These are phyloP conservation scores for Macrobrachium nipponense DNA, from an alignment of 1,140 invertebrate species.

Conservation along the genomic window DNA sequence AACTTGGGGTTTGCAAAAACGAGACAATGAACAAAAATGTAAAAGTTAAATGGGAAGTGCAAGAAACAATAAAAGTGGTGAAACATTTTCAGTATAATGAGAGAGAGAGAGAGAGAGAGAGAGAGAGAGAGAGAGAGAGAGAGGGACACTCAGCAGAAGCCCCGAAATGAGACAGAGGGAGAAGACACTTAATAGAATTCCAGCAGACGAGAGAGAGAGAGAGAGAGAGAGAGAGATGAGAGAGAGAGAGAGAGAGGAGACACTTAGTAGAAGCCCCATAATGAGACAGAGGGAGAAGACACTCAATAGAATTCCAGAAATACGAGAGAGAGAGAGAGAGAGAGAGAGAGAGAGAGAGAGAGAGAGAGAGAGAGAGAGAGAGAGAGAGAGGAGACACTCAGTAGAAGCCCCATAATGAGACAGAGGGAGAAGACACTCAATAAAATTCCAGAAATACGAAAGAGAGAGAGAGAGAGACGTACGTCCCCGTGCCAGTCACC, in stretches of 20 bases:
- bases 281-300: neutral
- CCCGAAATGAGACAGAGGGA: neutral
- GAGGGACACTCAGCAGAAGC: too few species aligned
- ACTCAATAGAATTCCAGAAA: neutral
- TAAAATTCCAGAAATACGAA: too few species aligned
- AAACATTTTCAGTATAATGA: neutral
- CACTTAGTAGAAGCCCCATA: neutral
- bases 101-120: constrained; percentile 3
- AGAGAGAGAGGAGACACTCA: neutral
- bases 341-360: neutral
- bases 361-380: neutral
- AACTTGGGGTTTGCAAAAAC: neutral
- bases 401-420: neutral
- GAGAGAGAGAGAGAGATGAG: neutral
- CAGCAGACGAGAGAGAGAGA: neutral
- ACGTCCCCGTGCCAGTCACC: too few species aligned
- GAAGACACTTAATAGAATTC: neutral
- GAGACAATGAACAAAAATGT: neutral
- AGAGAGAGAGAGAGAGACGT: neutral
- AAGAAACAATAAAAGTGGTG: neutral
- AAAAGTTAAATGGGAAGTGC: neutral
- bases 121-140: constrained; percentile 18
- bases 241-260: neutral
- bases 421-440: neutral
- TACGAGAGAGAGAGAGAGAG: neutral